Conservation (phyloP, 2,888 invertebrate genomes). For the Pristionchus fissidentatus region DNA sequence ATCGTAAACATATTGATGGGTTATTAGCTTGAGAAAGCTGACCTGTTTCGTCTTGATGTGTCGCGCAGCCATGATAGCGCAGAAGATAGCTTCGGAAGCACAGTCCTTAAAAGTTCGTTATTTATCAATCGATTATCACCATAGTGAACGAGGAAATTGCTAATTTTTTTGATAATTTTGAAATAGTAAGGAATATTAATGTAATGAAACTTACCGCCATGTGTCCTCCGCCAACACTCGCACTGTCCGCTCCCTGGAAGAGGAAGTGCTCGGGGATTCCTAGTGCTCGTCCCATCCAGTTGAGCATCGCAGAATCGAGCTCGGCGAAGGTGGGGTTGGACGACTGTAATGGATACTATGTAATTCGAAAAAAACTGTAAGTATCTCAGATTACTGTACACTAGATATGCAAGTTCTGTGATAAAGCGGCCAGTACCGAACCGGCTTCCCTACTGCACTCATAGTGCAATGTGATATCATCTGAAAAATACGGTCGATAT, state of each 20-base stretch:
- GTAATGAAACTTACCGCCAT: constrained; percentile 45
- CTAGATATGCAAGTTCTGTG: too few species aligned
- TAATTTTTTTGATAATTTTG: too few species aligned
- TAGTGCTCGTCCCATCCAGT: constrained; percentile 51
- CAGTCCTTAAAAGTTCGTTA: constrained; percentile 81
- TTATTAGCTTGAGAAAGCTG: constrained; percentile 76
- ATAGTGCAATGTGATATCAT: too few species aligned
- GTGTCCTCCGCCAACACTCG: constrained; percentile 52
- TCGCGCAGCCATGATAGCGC: constrained; percentile 91
- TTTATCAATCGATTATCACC: too few species aligned
- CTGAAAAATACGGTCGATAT: constrained; percentile 4
- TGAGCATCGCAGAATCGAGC: constrained; percentile 51
- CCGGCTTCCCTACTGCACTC: too few species aligned
- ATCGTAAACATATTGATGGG: too few species aligned
- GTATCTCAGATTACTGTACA: too few species aligned
- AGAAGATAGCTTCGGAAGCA: constrained; percentile 92
- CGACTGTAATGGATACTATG: not conserved
- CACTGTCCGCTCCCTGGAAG: constrained; percentile 13
- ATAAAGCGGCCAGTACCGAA: too few species aligned
- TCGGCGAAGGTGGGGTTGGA: constrained; percentile 51
- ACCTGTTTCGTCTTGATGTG: constrained; percentile 86
- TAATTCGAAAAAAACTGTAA: not conserved
- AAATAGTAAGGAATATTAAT: not conserved
- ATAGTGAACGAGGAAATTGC: too few species aligned
- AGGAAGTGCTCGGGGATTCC: constrained; percentile 51